A percentile compares a stretch with the other conserved stretches of the same genome.
Evolutionary conservation across 2,113 vertebrate species (phyloP).

Genomic region (Delphinapterus leucas): DNA sequence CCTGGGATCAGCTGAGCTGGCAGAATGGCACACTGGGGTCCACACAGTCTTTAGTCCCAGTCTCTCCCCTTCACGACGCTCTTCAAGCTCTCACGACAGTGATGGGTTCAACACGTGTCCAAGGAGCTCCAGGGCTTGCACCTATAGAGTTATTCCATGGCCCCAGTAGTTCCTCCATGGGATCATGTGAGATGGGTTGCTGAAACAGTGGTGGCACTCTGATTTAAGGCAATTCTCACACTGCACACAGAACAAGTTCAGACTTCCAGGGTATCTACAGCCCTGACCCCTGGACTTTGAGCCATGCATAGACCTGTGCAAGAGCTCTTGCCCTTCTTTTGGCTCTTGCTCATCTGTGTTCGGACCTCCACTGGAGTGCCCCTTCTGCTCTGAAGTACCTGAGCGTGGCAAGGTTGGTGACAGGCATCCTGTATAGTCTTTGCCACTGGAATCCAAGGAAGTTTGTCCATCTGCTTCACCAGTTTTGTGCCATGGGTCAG

Average conservation of each 20-base stretch:
- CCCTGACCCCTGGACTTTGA: background rate
- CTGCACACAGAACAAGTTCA: background rate
- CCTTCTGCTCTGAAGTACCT: background rate
- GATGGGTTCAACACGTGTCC: background rate
- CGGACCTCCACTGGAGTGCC: background rate
- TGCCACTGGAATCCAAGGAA: background rate
- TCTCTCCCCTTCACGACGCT: background rate
- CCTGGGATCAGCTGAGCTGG: background rate
- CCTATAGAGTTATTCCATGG: fast-evolving
- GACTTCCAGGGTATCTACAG: background rate
- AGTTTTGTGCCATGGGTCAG: background rate
- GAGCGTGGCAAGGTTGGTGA: background rate
- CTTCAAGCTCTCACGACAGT: background rate
- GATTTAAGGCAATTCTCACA: background rate
- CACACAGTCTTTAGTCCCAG: background rate
- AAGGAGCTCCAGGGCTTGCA: background rate
- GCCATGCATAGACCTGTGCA: background rate
- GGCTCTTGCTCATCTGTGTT: background rate
- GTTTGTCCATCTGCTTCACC: background rate
- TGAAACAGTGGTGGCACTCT: background rate
- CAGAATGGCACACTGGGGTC: background rate
- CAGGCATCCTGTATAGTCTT: background rate
- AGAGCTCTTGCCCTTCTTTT: background rate
- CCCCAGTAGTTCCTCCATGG: background rate
- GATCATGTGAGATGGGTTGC: background rate